A percentile compares a stretch with the other conserved stretches of the same genome.
Conservation (phyloP, 1,140 invertebrate species). For the Thaumetopoea pityocampa region DNA sequence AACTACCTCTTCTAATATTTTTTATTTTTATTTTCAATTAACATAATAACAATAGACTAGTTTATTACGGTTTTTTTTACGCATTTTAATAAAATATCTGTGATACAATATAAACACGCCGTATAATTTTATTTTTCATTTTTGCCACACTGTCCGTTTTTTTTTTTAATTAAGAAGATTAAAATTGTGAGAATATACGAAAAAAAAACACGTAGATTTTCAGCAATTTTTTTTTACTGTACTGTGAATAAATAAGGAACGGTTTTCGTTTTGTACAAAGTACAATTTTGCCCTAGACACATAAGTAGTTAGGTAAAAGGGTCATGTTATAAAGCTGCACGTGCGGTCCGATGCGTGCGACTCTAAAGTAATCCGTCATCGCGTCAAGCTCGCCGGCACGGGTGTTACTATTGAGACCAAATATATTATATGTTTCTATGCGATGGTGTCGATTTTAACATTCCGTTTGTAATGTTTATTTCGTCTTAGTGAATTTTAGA, state of each 20-base stretch:
- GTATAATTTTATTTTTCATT: conserved; percentile 41
- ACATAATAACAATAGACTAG: conserved; percentile 52
- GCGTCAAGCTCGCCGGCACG: conserved; percentile 54
- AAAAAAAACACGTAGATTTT: conserved; percentile 35
- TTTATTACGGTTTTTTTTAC: conserved; percentile 54
- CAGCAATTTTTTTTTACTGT: conserved; percentile 54
- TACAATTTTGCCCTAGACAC: conserved; percentile 70
- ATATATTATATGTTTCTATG: conserved; percentile 72
- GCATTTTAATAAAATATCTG: conserved; percentile 66
- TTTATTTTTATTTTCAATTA: conserved; percentile 37
- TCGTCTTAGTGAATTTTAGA: conserved; percentile 54
- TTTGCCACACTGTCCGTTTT: conserved; percentile 57
- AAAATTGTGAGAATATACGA: conserved; percentile 29
- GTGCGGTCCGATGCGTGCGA: conserved; percentile 62
- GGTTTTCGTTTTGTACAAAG: conserved; percentile 71
- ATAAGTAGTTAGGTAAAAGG: conserved; percentile 72
- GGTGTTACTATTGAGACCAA: conserved; percentile 74
- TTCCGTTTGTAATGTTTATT: conserved; percentile 58
- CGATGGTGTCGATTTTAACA: conserved; percentile 74
- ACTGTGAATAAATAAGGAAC: conserved; percentile 48
- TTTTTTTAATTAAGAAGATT: conserved; percentile 17
- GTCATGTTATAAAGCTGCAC: conserved; percentile 59
- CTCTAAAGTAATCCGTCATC: conserved; percentile 48
- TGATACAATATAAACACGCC: conserved; percentile 68
- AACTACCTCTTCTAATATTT: conserved; percentile 44